Conservation (phyloP, 53 echinoderm and acorn worm species). For the Henricia sp. region DNA sequence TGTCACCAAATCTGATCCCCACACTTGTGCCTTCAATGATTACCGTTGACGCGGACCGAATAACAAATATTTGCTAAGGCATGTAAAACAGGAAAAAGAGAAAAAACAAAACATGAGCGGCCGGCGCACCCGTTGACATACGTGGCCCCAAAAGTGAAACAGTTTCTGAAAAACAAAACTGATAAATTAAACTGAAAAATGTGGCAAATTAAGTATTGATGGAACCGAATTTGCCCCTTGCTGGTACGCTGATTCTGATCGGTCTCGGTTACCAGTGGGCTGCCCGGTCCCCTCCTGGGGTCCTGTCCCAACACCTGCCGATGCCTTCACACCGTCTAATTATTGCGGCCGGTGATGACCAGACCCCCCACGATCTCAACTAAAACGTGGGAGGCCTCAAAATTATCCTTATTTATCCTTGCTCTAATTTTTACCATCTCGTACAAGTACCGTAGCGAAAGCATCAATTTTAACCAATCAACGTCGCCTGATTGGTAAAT, state of each 20-base stretch:
- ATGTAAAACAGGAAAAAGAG: background rate
- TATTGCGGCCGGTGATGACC: background rate
- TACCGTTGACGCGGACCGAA: conserved; percentile 10
- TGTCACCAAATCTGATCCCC: conserved; percentile 43
- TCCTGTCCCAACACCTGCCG: conserved; percentile 21
- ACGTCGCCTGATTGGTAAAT: conserved; percentile 39
- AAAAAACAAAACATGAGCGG: background rate
- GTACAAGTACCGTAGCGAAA: background rate
- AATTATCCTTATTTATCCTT: background rate
- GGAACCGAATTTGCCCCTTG: conserved; percentile 43
- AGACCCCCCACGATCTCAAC: conserved; percentile 33
- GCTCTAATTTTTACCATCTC: background rate
- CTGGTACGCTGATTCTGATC: conserved; percentile 7
- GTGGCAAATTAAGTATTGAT: conserved; percentile 62
- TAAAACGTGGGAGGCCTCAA: conserved; percentile 34
- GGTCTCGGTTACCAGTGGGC: conserved; percentile 17
- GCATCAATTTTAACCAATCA: conserved; percentile 41
- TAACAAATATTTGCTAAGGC: conserved; percentile 61
- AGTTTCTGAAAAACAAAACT: conserved; percentile 38
- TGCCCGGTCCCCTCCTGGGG: conserved; percentile 20
- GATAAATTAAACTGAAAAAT: conserved; percentile 5
- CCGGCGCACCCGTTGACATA: too few relatives aligned
- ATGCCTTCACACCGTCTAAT: conserved; percentile 42
- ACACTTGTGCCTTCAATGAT: conserved; percentile 30
- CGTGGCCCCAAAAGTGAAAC: conserved; percentile 17